Conservation (phyloP, 2,888 invertebrate genomes). For the Leucoma salicis region DNA sequence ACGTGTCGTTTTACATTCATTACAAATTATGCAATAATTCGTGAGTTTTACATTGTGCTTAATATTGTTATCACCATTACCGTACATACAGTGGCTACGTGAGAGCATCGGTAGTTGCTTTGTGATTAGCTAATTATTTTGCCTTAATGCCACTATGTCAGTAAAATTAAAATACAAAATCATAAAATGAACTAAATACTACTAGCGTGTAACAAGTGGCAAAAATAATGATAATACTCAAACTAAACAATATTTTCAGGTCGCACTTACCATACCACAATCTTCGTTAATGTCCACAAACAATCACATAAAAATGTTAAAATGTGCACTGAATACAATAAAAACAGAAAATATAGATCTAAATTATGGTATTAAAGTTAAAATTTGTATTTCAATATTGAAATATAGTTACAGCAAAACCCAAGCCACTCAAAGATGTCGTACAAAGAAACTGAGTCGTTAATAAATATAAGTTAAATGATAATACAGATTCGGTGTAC, state of each 20-base stretch:
- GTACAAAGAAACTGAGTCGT: constrained; percentile 20
- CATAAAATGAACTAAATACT: constrained; percentile 31
- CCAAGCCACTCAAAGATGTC: constrained; percentile 34
- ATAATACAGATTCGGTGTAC: constrained; percentile 29
- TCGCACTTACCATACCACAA: constrained; percentile 35
- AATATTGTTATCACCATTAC: constrained; percentile 27
- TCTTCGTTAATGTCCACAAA: constrained; percentile 32
- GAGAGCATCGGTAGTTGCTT: constrained; percentile 42
- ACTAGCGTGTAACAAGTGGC: constrained; percentile 36
- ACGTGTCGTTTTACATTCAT: constrained; percentile 17
- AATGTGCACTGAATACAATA: constrained; percentile 34
- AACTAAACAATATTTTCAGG: constrained; percentile 29
- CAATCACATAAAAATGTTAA: constrained; percentile 31
- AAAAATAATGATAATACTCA: constrained; percentile 31
- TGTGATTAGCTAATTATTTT: constrained; percentile 52
- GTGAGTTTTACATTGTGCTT: constrained; percentile 23
- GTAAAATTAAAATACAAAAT: constrained; percentile 42
- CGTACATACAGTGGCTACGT: constrained; percentile 39
- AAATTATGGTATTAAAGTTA: constrained; percentile 26
- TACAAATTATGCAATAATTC: constrained; percentile 3
- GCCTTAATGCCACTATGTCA: constrained; percentile 78
- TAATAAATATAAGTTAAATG: constrained; percentile 6
- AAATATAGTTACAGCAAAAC: constrained; percentile 23
- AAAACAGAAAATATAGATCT: constrained; percentile 28
- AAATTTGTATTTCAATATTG: constrained; percentile 24